phyloP scores from a whole-genome alignment of 2,113 vertebrate genomes.

The Syrrhaptes paradoxus region DNA sequence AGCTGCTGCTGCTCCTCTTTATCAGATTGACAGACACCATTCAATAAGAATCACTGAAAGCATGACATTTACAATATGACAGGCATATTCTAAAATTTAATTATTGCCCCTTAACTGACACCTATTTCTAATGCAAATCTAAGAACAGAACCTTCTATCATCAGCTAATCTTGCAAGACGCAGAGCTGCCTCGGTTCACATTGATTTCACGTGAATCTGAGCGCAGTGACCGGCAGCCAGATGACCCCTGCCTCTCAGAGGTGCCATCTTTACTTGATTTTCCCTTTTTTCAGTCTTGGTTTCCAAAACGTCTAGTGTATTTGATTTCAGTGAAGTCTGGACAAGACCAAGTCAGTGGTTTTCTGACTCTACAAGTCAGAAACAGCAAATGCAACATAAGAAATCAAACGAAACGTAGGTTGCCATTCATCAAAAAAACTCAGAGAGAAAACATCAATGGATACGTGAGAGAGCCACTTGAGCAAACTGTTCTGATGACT shows the following conservation, averaged over 20 bases:
- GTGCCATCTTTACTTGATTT: neutral
- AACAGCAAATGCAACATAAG: neutral
- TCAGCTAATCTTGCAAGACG: constrained; percentile 43
- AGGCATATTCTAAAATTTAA: constrained; percentile 55
- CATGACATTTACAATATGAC: constrained; percentile 53
- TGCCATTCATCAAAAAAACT: neutral
- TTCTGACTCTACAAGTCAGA: neutral
- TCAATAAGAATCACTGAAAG: neutral
- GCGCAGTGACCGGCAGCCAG: constrained; percentile 24
- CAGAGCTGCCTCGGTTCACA: neutral
- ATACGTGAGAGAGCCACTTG: neutral
- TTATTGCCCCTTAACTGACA: constrained; percentile 44
- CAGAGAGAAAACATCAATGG: neutral
- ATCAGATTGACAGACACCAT: neutral
- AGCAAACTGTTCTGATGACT: neutral
- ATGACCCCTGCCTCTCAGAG: constrained; percentile 27
- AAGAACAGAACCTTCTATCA: constrained; percentile 57
- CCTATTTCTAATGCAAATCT: constrained; percentile 61
- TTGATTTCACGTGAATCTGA: constrained; percentile 38
- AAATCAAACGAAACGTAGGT: neutral
- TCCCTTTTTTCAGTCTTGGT: neutral
- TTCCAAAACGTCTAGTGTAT: neutral
- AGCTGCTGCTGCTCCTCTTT: neutral
- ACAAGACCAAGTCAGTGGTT: neutral
- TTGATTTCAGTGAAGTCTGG: neutral